Percentiles rank a stretch among this genome's conserved stretches.
These are phyloP conservation scores for Clinocottus analis DNA, from an alignment of 2,113 vertebrate species.

Conservation along the genomic window DNA sequence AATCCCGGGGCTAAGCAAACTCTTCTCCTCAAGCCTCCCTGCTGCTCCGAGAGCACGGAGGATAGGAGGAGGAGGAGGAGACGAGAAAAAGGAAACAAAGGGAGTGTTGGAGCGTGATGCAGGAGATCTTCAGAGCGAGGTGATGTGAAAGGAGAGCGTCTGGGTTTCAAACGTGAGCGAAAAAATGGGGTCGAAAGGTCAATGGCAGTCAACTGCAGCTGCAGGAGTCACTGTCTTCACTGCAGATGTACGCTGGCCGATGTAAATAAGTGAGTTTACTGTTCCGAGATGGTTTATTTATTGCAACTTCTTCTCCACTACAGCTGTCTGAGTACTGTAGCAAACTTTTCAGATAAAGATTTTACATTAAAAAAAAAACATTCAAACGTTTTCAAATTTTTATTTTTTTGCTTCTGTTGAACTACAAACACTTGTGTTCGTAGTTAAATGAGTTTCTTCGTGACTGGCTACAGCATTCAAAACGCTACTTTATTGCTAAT, in stretches of 20 bases:
- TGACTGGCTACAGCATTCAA: too few relatives aligned
- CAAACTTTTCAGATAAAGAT: neutral
- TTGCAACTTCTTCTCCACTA: neutral
- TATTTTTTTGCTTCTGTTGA: too few relatives aligned
- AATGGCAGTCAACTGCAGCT: constrained; percentile 11
- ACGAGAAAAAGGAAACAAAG: constrained; percentile 29
- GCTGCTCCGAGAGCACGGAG: constrained; percentile 48
- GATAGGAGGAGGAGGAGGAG: constrained; percentile 31
- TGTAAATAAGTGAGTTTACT: neutral
- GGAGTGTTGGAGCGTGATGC: constrained; percentile 40
- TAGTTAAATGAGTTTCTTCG: too few relatives aligned
- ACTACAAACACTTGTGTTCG: too few relatives aligned
- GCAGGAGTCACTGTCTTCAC: neutral
- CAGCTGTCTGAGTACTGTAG: neutral
- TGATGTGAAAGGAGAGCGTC: neutral
- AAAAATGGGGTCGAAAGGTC: constrained; percentile 18
- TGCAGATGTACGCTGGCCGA: neutral
- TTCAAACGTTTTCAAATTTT: too few relatives aligned
- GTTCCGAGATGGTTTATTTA: neutral
- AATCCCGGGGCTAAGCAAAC: constrained; percentile 76
- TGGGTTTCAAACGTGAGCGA: neutral
- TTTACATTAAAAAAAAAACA: neutral
- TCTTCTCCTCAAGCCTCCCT: constrained; percentile 62
- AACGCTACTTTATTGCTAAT: too few relatives aligned
- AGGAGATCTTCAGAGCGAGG: constrained; percentile 6